Evolutionary conservation across 2,797 vertebrate genomes (phyloP), one percentile per base, ranked within the genome.

Genomic region (Chiropotes sagulatus): DNA sequence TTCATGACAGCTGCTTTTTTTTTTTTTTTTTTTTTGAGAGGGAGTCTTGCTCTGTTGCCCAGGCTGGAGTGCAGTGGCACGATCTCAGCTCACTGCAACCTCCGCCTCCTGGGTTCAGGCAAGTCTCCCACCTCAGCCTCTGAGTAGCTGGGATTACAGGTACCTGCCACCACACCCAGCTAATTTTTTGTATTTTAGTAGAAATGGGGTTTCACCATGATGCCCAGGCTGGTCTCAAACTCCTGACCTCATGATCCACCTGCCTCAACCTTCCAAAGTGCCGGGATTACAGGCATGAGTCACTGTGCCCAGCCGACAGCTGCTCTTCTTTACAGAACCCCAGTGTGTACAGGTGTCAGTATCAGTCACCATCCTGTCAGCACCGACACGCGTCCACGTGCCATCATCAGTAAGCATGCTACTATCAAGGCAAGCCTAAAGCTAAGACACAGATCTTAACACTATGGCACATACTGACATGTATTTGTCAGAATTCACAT

Each of bases 111-210:
- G n/a, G 19, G 8, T 36, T 70, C 67, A 70, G 36, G 67, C 33
- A 17, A 36, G 20, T 36, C 67, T 70, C 17, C 9, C 8, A n/a
- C n/a, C 67, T 20, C n/a, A 70, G 17, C 7, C 64, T 67, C 64
- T 19, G 7, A 67, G 33, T 36, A 67, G n/a, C 64, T 36, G 64
- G 4, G 64, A 36, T 10, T 36, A 70, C 7, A 70, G 67, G n/a
- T 0, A 17, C 7, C 4, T 2, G 0, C 67, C 67, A 20, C 19
- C 9, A 70, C 67, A 1, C 9, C 67, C 4, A 10, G n/a, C n/a
- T 70, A 22, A 22, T 36, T 70, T 36, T n/a, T 33, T 64, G 61
- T 33, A 17, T 64, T 17, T 64, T 64, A 33, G 61, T 64, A 64
- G 30, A 33, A 30, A 64, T 3, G 1, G 0, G 6, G 30, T 33